Percentiles rank a stretch among this genome's conserved stretches.
These are phyloP conservation scores for Sylvilagus floridanus DNA, from an alignment of 2,797 vertebrate species.

Conservation along the genomic window DNA sequence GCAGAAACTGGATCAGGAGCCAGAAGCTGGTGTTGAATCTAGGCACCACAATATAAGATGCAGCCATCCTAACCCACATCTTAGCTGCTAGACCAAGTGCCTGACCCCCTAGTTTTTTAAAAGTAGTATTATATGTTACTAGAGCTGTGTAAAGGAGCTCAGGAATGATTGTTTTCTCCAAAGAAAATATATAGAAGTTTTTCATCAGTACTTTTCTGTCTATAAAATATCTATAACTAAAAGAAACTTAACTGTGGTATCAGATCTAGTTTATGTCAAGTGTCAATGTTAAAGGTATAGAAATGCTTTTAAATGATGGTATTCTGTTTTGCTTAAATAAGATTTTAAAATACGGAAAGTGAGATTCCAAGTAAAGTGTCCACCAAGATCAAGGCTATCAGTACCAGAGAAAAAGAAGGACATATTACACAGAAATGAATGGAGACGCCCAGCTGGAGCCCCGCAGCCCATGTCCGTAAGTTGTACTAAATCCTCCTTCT, in stretches of 20 bases:
- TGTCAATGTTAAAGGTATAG: neutral
- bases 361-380: constrained; percentile 79
- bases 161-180: neutral
- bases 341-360: constrained; percentile 82
- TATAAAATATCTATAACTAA: neutral
- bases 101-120: neutral
- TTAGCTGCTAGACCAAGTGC: too few relatives aligned
- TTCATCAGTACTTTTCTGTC: neutral
- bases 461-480: constrained; percentile 73
- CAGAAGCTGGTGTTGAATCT: too few relatives aligned
- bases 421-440: constrained; percentile 79
- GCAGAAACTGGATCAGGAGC: too few relatives aligned
- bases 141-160: neutral
- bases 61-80: too few relatives aligned
- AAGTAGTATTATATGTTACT: neutral
- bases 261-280: neutral
- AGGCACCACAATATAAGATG: too few relatives aligned
- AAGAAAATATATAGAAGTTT: neutral
- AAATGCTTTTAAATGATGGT: constrained; percentile 13
- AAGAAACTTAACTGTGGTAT: neutral
- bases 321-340: constrained; percentile 75
- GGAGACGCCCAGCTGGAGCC: constrained; percentile 83
- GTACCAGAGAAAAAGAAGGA: constrained; percentile 77
- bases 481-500: neutral
- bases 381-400: constrained; percentile 77